Evolutionary conservation across 2,113 vertebrate genomes (phyloP), one percentile per base, ranked within the genome.

Genomic region (Notothenia rossii): DNA sequence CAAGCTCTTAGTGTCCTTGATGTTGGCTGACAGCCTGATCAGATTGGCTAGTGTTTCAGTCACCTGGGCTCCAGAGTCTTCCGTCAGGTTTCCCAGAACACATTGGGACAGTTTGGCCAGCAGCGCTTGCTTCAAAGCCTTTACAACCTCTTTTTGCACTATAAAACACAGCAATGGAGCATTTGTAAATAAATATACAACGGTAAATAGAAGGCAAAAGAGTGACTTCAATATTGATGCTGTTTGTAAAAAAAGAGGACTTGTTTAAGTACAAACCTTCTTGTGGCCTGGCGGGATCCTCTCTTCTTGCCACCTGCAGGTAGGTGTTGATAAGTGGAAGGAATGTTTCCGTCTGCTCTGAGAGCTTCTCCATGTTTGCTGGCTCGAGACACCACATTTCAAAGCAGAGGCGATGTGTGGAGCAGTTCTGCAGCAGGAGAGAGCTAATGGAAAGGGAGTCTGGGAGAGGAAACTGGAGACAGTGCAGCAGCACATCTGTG

Each of bases 341-440:
- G 79, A 96, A 95, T 68, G 29, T 51, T 0, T 93, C 91, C 3
- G 77, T 83, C 29, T 89, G 79, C 5, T 90, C 80, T 29, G 40
- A 92, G 22, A 98, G 85, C 72, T 62, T 40, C 65, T 83, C 88
- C 45, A 81, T 75, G 20, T 87, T 62, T 4, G 60, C 77, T 0
- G 90, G 76, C 81, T 90, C 91, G 36, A 95, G 73, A 63, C 97
- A 98, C 98, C 98, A 99, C 33, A 92, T 70, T 91, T 99, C 97
- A 0, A 99, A 98, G 72, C 91, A 82, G 66, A 99, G 94, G 55
- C 96, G 86, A 66, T 98, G 97, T 17, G 96, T 92, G 49, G 92
- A 92, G 87, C 95, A 95, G 88, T 94, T 91, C 67, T 82, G 90
- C 50, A 99, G 89, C 84, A 99, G 90, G 33, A 96, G 45, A 13